phyloP scores from a whole-genome alignment of 2,113 vertebrate genomes.

The Passer montanus region DNA sequence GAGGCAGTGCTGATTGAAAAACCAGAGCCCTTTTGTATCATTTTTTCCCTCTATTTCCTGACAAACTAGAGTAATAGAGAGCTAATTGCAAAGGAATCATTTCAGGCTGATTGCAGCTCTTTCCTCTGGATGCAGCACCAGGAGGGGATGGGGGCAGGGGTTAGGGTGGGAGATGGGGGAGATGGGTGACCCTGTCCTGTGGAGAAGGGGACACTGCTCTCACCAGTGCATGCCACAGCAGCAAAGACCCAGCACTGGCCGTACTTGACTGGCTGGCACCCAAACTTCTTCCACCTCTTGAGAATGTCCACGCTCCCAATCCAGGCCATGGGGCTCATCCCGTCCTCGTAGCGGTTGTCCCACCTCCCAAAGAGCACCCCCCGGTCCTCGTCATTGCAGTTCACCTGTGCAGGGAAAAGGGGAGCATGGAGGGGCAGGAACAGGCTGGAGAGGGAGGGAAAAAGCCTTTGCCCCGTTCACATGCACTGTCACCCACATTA shows the following conservation, averaged over 20 bases:
- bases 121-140: not conserved
- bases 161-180: accelerated
- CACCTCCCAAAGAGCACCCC: conserved; percentile 88
- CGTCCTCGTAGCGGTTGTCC: conserved; percentile 78
- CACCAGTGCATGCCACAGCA: conserved; percentile 90
- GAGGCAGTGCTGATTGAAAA: not conserved
- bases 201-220: not conserved
- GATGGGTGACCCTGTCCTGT: not conserved
- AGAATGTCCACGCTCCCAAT: conserved; percentile 91
- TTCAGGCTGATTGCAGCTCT: not conserved
- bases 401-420: conserved; percentile 76
- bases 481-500: accelerated
- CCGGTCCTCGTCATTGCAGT: conserved; percentile 86
- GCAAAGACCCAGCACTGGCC: conserved; percentile 99
- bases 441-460: too few relatives aligned
- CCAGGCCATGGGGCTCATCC: conserved; percentile 88
- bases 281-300: conserved; percentile 76
- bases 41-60: not conserved
- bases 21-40: not conserved
- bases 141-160: not conserved
- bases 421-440: not conserved
- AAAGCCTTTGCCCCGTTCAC: not conserved
- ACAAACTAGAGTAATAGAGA: not conserved
- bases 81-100: not conserved
- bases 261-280: conserved; percentile 85